These are phyloP conservation scores for Amniataba percoides DNA, from an alignment of 2,797 vertebrate genomes.

Conservation along the genomic window DNA sequence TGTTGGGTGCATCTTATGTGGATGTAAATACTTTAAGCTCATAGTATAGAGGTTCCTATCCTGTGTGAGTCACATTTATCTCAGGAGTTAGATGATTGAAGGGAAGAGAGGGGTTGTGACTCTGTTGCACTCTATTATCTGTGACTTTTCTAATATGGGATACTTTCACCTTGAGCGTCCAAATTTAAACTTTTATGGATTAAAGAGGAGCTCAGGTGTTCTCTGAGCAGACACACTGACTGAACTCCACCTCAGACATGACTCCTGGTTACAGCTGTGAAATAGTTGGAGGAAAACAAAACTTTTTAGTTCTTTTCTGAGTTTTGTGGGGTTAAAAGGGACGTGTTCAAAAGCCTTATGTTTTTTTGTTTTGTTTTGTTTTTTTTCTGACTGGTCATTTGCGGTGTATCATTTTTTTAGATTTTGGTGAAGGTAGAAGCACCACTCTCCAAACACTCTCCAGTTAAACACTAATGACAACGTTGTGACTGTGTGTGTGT, in stretches of 20 bases:
- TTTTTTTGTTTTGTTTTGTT: background rate
- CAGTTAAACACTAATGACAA: slow-evolving; percentile 21
- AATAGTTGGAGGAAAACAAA: background rate
- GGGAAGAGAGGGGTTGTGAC: background rate
- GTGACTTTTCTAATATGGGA: background rate
- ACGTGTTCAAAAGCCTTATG: background rate
- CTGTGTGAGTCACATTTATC: slow-evolving; percentile 4
- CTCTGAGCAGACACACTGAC: background rate
- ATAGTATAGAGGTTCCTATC: background rate
- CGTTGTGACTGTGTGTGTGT: slow-evolving; percentile 12
- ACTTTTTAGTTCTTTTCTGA: slow-evolving; percentile 2
- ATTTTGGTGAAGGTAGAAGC: slow-evolving; percentile 9
- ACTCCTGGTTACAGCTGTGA: background rate
- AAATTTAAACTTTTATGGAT: slow-evolving; percentile 59
- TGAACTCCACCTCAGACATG: background rate
- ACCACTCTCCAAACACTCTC: slow-evolving; percentile 16
- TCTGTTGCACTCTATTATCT: background rate
- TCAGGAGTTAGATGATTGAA: background rate
- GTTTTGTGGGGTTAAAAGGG: slow-evolving; percentile 23
- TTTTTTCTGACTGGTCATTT: slow-evolving; percentile 24
- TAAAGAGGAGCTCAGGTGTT: slow-evolving; percentile 43
- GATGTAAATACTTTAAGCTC: background rate
- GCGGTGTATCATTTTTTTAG: slow-evolving; percentile 14
- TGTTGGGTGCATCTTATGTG: background rate
- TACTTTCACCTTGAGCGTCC: slow-evolving; percentile 12